These are phyloP conservation scores for Picus viridis DNA, from an alignment of 2,797 vertebrate genomes.

Conservation along the genomic window DNA sequence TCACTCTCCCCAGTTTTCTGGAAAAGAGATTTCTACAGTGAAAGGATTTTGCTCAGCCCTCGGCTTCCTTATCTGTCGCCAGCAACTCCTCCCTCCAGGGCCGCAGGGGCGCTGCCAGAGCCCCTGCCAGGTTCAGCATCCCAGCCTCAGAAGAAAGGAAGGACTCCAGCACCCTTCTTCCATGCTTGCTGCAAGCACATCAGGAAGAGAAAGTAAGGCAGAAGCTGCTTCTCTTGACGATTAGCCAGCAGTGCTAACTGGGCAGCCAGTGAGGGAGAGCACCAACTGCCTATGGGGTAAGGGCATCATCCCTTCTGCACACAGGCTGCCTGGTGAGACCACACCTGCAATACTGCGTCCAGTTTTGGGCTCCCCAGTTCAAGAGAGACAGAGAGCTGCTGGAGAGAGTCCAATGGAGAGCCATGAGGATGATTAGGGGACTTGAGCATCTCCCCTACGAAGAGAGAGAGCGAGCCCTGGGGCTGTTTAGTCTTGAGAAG, in stretches of 20 bases:
- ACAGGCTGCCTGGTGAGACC: background rate
- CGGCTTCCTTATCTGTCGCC: constrained; percentile 16
- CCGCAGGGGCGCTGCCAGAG: background rate
- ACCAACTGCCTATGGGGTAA: background rate
- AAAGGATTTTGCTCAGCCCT: constrained; percentile 21
- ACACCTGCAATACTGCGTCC: no score
- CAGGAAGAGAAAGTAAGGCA: background rate
- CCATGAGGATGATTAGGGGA: no score
- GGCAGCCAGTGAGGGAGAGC: rapidly evolving
- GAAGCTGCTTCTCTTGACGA: background rate
- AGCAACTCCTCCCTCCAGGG: constrained; percentile 3
- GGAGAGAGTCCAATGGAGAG: no score
- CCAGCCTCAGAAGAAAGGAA: background rate
- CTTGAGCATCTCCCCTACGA: no score
- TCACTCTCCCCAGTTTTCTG: background rate
- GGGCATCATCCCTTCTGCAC: background rate
- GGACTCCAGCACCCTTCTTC: background rate
- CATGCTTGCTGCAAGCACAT: rapidly evolving
- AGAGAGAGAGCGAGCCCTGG: no score
- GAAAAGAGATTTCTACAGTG: background rate
- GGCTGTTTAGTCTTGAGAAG: no score
- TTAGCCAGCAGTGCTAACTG: background rate
- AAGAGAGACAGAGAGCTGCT: no score
- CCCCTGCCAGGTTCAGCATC: background rate
- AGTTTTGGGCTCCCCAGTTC: no score